Evolutionary conservation across 2,888 invertebrate genomes (phyloP).

Genomic region (Hyposoter didymator): DNA sequence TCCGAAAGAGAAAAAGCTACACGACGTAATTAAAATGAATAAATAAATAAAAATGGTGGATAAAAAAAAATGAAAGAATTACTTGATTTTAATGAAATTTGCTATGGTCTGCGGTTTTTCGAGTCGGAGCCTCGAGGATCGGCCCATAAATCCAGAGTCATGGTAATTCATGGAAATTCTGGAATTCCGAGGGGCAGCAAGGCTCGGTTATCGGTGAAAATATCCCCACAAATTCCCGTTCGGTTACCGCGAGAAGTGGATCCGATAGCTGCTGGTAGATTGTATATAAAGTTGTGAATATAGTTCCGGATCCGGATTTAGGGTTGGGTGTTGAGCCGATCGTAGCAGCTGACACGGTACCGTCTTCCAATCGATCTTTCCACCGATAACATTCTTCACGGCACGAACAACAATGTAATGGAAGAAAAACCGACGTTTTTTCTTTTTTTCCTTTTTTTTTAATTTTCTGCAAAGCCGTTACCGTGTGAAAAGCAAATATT

Average conservation of each 20-base stretch:
- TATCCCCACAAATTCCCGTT: conserved; percentile 68
- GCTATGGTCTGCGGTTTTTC: neutral
- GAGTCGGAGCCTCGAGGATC: neutral
- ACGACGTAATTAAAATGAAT: no score
- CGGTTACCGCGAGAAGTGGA: conserved; percentile 63
- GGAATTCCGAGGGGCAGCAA: conserved; percentile 31
- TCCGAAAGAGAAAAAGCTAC: no score
- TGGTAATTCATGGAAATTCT: conserved; percentile 70
- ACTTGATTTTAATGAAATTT: no score
- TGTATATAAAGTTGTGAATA: conserved; percentile 16
- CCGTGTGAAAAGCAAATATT: neutral
- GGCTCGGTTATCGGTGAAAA: conserved; percentile 53
- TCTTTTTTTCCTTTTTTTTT: neutral
- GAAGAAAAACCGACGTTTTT: neutral
- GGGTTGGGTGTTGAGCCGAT: conserved; percentile 51
- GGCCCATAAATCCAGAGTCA: conserved; percentile 63
- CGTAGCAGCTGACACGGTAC: conserved; percentile 36
- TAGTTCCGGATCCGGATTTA: conserved; percentile 17
- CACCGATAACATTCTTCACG: neutral
- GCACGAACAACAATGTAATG: neutral
- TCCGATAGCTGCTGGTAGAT: conserved; percentile 31
- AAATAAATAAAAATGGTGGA: no score
- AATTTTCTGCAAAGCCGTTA: neutral
- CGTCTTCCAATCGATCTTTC: conserved; percentile 4
- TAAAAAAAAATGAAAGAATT: no score